Percentiles rank a stretch among this genome's conserved stretches.
Conservation (phyloP, 2,888 invertebrate species). For the Hydrotaea cyrtoneurina region DNA sequence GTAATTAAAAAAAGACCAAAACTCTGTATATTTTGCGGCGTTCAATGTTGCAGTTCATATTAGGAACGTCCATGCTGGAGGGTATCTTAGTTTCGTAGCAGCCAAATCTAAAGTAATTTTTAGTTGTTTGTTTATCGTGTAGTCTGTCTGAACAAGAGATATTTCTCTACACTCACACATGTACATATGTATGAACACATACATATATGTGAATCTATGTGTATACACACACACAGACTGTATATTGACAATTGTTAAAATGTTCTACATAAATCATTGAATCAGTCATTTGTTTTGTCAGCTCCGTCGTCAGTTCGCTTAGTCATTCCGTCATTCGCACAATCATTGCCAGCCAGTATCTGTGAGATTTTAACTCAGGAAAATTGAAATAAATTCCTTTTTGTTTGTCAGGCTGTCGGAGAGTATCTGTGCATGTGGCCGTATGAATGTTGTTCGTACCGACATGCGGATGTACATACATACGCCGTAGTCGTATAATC, state of each 20-base stretch:
- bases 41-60: too few species aligned
- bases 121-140: too few species aligned
- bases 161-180: too few species aligned
- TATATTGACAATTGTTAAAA: conserved; percentile 58
- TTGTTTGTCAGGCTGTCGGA: background rate
- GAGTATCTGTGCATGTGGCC: conserved; percentile 16
- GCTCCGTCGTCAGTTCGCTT: conserved; percentile 28
- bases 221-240: background rate
- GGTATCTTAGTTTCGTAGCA: too few species aligned
- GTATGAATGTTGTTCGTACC: conserved; percentile 24
- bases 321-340: conserved; percentile 34
- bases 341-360: conserved; percentile 15
- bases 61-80: too few species aligned
- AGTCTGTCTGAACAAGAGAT: too few species aligned
- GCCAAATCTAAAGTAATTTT: too few species aligned
- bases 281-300: background rate
- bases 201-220: background rate
- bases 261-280: conserved; percentile 54
- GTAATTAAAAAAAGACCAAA: too few species aligned
- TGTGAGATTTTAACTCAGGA: conserved; percentile 20
- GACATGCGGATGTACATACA: background rate
- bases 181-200: background rate
- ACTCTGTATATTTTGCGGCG: too few species aligned
- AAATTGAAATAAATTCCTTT: conserved; percentile 33
- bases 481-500: conserved; percentile 33